phyloP scores from a whole-genome alignment of 2,888 invertebrate genomes.

The Troides aeacus region DNA sequence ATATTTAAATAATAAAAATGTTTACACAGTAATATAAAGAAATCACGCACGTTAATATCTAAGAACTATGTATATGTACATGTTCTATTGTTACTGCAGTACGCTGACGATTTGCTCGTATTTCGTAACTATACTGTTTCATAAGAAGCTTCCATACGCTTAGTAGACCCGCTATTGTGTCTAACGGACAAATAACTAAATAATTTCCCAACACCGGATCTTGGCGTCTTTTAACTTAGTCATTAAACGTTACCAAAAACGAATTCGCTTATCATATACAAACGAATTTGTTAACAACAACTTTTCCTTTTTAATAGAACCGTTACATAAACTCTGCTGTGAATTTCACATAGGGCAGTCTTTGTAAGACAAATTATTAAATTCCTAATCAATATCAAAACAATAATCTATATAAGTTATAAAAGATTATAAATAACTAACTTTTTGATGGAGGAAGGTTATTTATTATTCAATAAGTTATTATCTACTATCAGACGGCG shows the following conservation, averaged over 20 bases:
- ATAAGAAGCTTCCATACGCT: slow-evolving; percentile 33
- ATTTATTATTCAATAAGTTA: too few species aligned
- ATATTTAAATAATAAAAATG: slow-evolving; percentile 1
- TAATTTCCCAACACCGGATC: slow-evolving; percentile 32
- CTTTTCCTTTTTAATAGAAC: background rate
- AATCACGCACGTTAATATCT: slow-evolving; percentile 19
- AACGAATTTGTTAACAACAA: background rate
- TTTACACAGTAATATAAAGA: slow-evolving; percentile 15
- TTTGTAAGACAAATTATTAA: too few species aligned
- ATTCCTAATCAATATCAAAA: too few species aligned
- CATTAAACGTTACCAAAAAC: slow-evolving; percentile 2
- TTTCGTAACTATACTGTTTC: slow-evolving; percentile 36
- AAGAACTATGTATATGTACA: slow-evolving; percentile 28
- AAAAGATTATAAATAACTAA: too few species aligned
- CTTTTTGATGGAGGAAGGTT: too few species aligned
- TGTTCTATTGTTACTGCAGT: slow-evolving; percentile 19
- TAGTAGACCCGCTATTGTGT: slow-evolving; percentile 16
- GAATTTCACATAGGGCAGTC: too few species aligned
- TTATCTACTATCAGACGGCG: too few species aligned
- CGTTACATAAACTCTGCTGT: too few species aligned
- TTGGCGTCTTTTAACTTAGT: slow-evolving; percentile 23
- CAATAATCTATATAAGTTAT: too few species aligned
- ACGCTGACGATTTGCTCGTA: slow-evolving; percentile 30
- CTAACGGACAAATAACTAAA: slow-evolving; percentile 24
- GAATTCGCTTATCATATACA: background rate